Conservation (phyloP, 2,797 vertebrate genomes). For the Pangasius sanitwongsei region DNA sequence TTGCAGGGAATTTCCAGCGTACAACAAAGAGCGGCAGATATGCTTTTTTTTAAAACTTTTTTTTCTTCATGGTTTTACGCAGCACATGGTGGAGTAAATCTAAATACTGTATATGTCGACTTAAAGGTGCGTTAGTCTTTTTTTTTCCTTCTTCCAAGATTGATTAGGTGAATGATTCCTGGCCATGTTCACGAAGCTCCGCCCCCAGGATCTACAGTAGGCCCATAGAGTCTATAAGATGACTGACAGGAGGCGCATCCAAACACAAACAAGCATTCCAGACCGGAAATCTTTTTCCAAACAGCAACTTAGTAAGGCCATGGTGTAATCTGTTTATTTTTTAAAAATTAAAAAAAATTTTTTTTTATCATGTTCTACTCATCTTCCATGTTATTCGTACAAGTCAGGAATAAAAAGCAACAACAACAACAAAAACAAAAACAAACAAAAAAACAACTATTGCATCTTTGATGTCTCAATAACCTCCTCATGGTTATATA, state of each 20-base stretch:
- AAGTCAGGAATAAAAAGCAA: background rate
- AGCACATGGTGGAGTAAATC: background rate
- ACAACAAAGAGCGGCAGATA: background rate
- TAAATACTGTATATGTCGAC: constrained; percentile 70
- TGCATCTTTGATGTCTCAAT: background rate
- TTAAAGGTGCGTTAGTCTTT: background rate
- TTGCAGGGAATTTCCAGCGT: constrained; percentile 13
- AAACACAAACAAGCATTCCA: background rate
- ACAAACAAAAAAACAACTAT: no score
- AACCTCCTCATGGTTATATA: background rate
- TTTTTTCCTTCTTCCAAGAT: background rate
- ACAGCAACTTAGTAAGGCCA: no score
- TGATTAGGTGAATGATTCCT: background rate
- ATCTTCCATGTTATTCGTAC: no score
- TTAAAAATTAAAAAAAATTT: no score
- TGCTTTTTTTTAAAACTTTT: background rate
- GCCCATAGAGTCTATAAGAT: background rate
- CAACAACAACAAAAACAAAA: background rate
- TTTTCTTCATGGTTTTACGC: background rate
- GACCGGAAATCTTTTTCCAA: background rate
- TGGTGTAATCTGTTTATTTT: background rate
- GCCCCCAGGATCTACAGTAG: background rate
- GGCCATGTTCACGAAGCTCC: background rate
- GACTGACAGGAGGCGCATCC: background rate
- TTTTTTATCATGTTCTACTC: no score